Percentiles rank a stretch among this genome's conserved stretches.
These are phyloP conservation scores for Callopanchax toddi DNA, from an alignment of 2,113 vertebrate genomes.

Conservation along the genomic window DNA sequence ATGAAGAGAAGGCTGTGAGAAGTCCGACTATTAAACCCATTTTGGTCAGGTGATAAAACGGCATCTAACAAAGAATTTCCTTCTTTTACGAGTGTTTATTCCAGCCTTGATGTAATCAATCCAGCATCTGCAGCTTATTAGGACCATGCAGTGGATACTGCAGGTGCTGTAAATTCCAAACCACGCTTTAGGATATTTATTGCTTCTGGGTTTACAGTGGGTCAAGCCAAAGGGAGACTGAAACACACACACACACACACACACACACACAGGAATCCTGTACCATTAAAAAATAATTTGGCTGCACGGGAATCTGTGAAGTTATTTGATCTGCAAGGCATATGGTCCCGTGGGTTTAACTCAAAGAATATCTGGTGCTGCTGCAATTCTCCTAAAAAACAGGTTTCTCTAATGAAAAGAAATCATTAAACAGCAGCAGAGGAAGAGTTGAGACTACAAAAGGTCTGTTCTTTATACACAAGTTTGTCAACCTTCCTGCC, in stretches of 20 bases:
- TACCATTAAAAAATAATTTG: conserved; percentile 72
- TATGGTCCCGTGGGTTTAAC: conserved; percentile 35
- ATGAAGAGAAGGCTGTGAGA: conserved; percentile 31
- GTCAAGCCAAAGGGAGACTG: conserved; percentile 32
- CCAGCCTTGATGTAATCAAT: conserved; percentile 41
- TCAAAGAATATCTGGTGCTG: no score
- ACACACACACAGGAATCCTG: conserved; percentile 60
- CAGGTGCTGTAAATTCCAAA: conserved; percentile 83
- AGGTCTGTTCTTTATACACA: no score
- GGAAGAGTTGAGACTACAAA: no score
- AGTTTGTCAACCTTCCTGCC: no score
- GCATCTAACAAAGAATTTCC: conserved; percentile 58
- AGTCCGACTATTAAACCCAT: neutral
- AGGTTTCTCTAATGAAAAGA: no score
- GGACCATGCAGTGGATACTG: conserved; percentile 61
- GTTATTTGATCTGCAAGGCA: conserved; percentile 55
- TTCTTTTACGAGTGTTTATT: conserved; percentile 33
- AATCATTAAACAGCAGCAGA: no score
- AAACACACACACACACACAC: conserved; percentile 48
- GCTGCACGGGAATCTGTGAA: conserved; percentile 46
- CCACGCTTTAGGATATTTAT: conserved; percentile 76
- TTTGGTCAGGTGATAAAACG: conserved; percentile 64
- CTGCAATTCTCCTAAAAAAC: no score
- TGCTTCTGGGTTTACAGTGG: conserved; percentile 73
- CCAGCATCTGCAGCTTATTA: conserved; percentile 80